Conservation (phyloP, 2,888 invertebrate species). For the Pemphredon lugubris region DNA sequence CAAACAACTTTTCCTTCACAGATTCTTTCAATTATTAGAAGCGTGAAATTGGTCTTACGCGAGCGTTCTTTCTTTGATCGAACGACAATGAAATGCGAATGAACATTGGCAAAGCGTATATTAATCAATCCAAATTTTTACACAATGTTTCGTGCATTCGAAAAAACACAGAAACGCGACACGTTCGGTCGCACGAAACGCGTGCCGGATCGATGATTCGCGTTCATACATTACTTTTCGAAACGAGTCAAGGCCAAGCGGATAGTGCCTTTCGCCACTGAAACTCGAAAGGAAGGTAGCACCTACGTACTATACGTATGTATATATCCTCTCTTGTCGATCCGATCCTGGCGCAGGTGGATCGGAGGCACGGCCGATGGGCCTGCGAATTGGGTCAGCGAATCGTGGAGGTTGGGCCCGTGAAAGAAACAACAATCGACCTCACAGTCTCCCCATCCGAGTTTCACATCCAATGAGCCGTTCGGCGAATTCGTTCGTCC, state of each 20-base stretch:
- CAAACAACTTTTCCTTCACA: no score
- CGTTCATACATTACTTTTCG: conserved; percentile 20
- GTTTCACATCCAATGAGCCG: conserved; percentile 19
- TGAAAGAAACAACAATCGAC: conserved; percentile 46
- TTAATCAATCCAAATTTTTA: no score
- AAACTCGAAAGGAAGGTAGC: conserved; percentile 29
- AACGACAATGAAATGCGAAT: no score
- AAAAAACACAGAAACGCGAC: no score
- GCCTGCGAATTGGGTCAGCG: conserved; percentile 64
- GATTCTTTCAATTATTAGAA: no score
- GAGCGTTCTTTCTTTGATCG: no score
- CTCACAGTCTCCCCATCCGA: conserved; percentile 30
- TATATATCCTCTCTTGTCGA: conserved; percentile 23
- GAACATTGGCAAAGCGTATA: no score
- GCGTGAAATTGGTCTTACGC: no score
- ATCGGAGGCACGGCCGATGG: conserved; percentile 45
- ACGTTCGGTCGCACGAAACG: conserved; percentile 19
- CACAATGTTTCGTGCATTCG: no score
- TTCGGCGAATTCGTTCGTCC: conserved; percentile 14
- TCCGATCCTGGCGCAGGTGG: conserved; percentile 56
- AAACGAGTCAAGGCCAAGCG: conserved; percentile 41
- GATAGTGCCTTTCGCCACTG: conserved; percentile 41
- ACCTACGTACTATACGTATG: not conserved
- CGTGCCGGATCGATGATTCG: conserved; percentile 31
- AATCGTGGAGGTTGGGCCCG: conserved; percentile 43